Base-by-base conservation (phyloP, 2,797 vertebrate genomes). In the Heteromormyrus szaboi region DNA sequence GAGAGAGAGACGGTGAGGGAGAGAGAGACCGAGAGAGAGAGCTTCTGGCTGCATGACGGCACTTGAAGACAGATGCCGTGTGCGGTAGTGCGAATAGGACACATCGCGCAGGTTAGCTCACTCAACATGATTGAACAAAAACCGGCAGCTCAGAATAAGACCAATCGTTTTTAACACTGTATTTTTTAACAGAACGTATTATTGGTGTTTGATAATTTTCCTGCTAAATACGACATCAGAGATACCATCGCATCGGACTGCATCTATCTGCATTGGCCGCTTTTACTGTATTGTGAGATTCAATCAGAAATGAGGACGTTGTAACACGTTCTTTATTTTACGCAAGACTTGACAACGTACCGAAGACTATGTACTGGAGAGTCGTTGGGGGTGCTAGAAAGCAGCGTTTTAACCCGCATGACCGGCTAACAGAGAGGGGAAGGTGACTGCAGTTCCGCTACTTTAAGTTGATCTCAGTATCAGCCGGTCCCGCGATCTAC, bases 11-110 rank as follows among this genome's bases (percentile, higher is more conserved):
- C 50, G 44, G 44, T n/a, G 50, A 5, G 50, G 19, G 83, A 59
- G 41, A 85, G 50, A 25, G 1, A 54, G 2, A 48, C 25, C 25
- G 0, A 1, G 0, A 0, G 0, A 0, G 22, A 1, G 0, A 46
- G 86, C 65, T 76, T 22, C 46, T 22, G 59, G 11, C 46, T 86
- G 84, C 22, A 86, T 54, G 59, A 54, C 84, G 84, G 62, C 46
- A 72, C 56, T 14, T 81, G 29, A 72, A 86, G 83, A 86, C 17
- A 44, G 48, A 86, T 86, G 86, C 54, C 37, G 46, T 51, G 25
- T 53, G 59, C 83, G 56, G 48, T 62, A 41, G 59, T 29, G 83
- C 29, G n/a, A 50, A 86, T 76, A 72, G 85, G 53, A 53, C 72
- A 17, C 53, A 88, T 53, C 19, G 53, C 53, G 22, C 41, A 44